Base-by-base conservation (phyloP, 2,888 invertebrate species). In the Lasioglossum morio region DNA sequence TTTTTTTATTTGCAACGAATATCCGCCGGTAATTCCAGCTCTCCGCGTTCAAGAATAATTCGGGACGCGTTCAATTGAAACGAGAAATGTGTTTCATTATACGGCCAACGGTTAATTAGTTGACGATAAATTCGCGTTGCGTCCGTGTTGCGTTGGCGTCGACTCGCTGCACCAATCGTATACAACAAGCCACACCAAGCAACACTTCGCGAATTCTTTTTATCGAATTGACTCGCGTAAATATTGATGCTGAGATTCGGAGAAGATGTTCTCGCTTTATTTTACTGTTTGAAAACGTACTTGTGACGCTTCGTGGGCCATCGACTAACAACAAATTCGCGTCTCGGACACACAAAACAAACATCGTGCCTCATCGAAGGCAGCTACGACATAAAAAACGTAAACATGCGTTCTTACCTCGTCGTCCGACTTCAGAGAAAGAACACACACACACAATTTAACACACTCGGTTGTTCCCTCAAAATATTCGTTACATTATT, bases 81-180 rank as follows among this genome's bases (percentile, higher is more conserved):
- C 76, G 72, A 73, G 57, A 82, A 80, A 74, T 34, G 77, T 19
- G n/a, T 40, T 63, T 75, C 63, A 30, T 34, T 40, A 37, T 23
- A 57, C n/a, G 66, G 27, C 63, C 75, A 87, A 87, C 85, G 80
- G 85, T 84, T 92, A 92, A 92, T 92, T 91, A 89, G 82, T 81
- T 27, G 89, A 86, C 89, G 69, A 92, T 92, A 92, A 90, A 90
- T 92, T 91, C 82, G 76, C 87, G 85, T 88, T 92, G 87, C 88
- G 88, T 60, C 60, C 27, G 60, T 27, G 88, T 88, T 77, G 63
- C 63, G 63, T n/a, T n/a, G n/a, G n/a, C 7, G 57, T 57, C 4
- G 27, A n/a, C n/a, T 60, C 60, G n/a, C 27, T 60, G 23, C 60
- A 14, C 23, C 57, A 12, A n/a, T 57, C 10, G n/a, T 60, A 27